Base-by-base conservation (phyloP, 1,140 invertebrate species). In the Drosophila nigromelanica region DNA sequence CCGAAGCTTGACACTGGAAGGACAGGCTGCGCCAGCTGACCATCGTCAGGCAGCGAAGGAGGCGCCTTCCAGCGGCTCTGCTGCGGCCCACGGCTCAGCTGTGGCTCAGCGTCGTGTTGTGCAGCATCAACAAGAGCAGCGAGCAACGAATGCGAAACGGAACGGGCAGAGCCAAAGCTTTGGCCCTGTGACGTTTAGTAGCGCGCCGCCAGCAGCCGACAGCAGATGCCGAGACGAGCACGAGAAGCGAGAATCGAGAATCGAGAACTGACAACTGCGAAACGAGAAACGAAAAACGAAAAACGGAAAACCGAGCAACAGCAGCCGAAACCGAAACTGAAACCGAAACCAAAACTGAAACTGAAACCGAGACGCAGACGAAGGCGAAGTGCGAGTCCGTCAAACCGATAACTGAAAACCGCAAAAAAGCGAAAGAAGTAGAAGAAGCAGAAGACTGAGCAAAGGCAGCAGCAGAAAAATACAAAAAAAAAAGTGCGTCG, bases 211-310 rank as follows among this genome's bases (percentile, higher is more conserved):
- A 82, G 79, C 79, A 81, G 79, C 79, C 80, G 76, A 83, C 61
- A 76, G 42, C 80, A 83, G 80, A 85, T 85, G 80, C 76, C 80
- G 80, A 73, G 51, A 73, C 78, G 73, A 83, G 73, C 70, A 73
- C 71, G 66, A 71, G 39, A 48, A 42, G 43, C 67, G 64, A 66
- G 69, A 62, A 47, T 27, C 27, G 33, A 18, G 18, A 18, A 18
- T 18, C 21, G 21, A 24, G 21, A 24, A 24, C 21, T 24, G 21
- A 24, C 21, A 24, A 24, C 21, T 42, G 39, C 12, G 37, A 35
- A 6, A 18, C 48, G 54, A 45, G 39, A 56, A 62, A 11, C 60
- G 50, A 67, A 48, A 52, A 42, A 21, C 51, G 43, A 40, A 33
- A 40, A 35, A 51, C 50, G 39, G n/a, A 15, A 33, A 42, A 35